phyloP scores from a whole-genome alignment of 2,888 invertebrate genomes.

The Helobdella robusta region DNA sequence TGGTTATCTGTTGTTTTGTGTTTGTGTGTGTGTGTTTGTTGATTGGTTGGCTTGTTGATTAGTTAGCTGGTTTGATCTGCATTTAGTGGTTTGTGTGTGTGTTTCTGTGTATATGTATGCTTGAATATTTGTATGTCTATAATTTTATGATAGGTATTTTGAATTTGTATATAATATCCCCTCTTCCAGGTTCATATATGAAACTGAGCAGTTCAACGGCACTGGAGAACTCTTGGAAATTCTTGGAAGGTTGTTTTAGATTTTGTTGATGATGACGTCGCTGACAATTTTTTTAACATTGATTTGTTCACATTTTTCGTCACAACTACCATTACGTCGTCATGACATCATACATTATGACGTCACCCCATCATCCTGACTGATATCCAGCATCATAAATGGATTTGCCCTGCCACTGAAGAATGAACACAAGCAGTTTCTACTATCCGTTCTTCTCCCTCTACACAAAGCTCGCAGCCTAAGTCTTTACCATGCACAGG shows the following conservation, averaged over 20 bases:
- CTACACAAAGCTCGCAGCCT: constrained; percentile 92
- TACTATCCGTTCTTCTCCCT: constrained; percentile 84
- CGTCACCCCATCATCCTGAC: not conserved
- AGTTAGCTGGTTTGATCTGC: not conserved
- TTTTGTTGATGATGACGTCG: not conserved
- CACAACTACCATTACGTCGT: not conserved
- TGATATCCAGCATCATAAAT: constrained; percentile 74
- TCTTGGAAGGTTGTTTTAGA: constrained; percentile 57
- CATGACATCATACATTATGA: too few relatives aligned
- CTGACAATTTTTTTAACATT: not conserved
- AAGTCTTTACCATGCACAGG: constrained; percentile 80
- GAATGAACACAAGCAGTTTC: constrained; percentile 93
- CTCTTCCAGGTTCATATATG: constrained; percentile 79
- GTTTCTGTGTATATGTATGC: too few relatives aligned
- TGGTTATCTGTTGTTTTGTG: not conserved
- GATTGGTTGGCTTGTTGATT: not conserved
- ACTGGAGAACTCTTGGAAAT: constrained; percentile 92
- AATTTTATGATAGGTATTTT: not conserved
- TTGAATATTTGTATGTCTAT: too few relatives aligned
- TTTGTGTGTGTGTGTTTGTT: not conserved
- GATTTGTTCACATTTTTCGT: not conserved
- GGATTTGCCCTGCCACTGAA: constrained; percentile 96
- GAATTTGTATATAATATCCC: not conserved
- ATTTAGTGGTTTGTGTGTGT: too few relatives aligned
- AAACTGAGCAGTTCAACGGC: constrained; percentile 95